These are phyloP conservation scores for Eublepharis macularius DNA, from an alignment of 2,113 vertebrate genomes.

Conservation along the genomic window DNA sequence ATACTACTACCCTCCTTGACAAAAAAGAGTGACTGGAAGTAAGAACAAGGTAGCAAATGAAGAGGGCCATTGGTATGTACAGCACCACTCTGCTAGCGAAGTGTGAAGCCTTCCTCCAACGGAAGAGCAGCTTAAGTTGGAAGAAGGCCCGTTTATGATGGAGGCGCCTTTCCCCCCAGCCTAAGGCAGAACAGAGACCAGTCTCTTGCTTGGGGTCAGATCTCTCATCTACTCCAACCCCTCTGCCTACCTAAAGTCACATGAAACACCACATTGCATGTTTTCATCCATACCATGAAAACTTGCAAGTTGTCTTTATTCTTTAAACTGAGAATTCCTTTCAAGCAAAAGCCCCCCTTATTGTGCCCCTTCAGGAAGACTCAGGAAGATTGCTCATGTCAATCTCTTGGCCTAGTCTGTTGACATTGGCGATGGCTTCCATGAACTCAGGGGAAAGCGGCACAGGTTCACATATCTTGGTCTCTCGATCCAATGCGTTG, in stretches of 20 bases:
- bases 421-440: neutral
- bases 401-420: no score
- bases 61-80: no score
- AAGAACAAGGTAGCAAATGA: no score
- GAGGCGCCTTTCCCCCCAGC: no score
- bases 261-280: neutral
- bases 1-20: no score
- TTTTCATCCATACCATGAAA: neutral
- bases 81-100: neutral
- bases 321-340: neutral
- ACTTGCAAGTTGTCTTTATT: neutral
- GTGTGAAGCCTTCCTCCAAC: neutral
- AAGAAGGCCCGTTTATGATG: no score
- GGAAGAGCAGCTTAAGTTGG: neutral
- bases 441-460: neutral
- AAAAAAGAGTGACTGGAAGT: no score
- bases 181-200: no score
- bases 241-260: neutral
- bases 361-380: neutral
- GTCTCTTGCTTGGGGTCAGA: no score
- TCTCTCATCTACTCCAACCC: neutral
- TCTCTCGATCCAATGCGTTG: neutral
- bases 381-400: neutral
- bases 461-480: no score
- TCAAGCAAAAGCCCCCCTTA: neutral